phyloP scores from a whole-genome alignment of 2,797 vertebrate species.

The Meda fulgida region DNA sequence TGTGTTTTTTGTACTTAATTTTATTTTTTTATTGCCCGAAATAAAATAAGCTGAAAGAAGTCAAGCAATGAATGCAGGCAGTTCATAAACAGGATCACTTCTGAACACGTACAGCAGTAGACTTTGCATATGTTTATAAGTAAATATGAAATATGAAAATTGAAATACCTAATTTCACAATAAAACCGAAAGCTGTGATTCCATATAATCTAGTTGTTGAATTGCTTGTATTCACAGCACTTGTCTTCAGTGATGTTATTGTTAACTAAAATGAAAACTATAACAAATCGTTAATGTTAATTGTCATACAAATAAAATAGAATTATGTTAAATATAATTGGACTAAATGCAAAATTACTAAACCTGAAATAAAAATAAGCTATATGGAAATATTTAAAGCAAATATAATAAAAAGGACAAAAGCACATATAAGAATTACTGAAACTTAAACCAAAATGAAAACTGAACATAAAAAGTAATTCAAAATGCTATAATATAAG shows the following conservation, averaged over 20 bases:
- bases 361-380: background rate
- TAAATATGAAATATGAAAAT: background rate
- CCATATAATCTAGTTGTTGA: background rate
- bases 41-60: background rate
- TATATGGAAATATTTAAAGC: background rate
- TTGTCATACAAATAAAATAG: background rate
- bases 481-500: background rate
- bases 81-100: background rate
- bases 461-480: background rate
- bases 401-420: background rate
- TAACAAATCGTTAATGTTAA: background rate
- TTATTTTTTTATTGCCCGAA: background rate
- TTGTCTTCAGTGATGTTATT: background rate
- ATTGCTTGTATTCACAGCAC: background rate
- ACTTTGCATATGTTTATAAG: background rate
- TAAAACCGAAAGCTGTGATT: background rate
- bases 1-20: background rate
- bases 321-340: background rate
- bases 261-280: background rate
- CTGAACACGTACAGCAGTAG: background rate
- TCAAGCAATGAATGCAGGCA: background rate
- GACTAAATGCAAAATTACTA: background rate
- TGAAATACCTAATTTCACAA: background rate
- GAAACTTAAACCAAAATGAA: background rate
- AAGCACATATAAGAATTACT: background rate